Base-by-base conservation (phyloP, 2,797 vertebrate genomes). In the Buceros bicornis region DNA sequence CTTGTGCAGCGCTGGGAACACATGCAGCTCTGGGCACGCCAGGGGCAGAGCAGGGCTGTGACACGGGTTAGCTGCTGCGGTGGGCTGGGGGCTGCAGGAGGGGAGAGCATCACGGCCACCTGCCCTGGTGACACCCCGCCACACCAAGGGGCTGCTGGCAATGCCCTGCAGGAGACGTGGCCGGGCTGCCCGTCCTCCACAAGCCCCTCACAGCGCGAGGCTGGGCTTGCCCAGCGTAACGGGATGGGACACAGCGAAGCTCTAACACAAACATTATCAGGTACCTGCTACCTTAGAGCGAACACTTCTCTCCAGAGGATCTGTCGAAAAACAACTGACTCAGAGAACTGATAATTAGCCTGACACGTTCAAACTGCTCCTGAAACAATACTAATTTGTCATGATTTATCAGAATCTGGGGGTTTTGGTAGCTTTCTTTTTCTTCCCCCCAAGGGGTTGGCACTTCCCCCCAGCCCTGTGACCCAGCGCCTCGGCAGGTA, bases 1-100 rank as follows among this genome's bases (percentile, higher is more conserved):
- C 13, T 20, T 0, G 2, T 3, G 3, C 7, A 15, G 37, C 45
- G 2, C 3, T 13, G 31, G 6, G 5, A 13, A n/a, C n/a, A 4
- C 0, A 3, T 9, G 2, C 33, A 21, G 71, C 64, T 26, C 62
- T 7, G 0, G 18, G 73, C 42, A 8, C 6, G 0, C 0, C 1
- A 7, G n/a, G 28, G 25, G 31, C 10, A 2, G 22, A 14, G 20
- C n/a, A 6, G 54, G 37, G 37, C 37, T 40, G 37, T 40, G 37
- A 40, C 37, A 40, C 37, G 12, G 37, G 37, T 40, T 40, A 40
- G 37, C 37, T 40, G 37, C 12, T 12, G 37, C 37, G 37, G 37
- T 40, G 37, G 37, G 37, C 37, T 40, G 37, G 37, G 37, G 56
- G 61, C 65, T 48, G 70, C 11, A 5, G 64, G 77, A 22, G 73